Evolutionary conservation across 1,140 invertebrate genomes (phyloP).

Genomic region (Gonatopus flavifemur): DNA sequence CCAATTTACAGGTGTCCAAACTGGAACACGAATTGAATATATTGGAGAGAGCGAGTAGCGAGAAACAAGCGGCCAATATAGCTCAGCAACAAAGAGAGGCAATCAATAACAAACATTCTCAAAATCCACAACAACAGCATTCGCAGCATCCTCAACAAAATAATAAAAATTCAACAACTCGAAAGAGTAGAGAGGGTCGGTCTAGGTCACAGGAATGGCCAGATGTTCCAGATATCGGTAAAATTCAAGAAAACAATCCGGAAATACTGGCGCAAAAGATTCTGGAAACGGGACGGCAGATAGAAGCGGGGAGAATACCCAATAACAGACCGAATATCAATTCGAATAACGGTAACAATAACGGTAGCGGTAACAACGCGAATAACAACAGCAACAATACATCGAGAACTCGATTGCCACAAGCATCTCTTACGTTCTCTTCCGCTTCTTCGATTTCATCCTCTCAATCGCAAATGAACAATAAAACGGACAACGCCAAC

Average conservation of each 20-base stretch:
- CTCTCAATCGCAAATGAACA: conserved; percentile 47
- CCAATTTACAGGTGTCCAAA: conserved; percentile 60
- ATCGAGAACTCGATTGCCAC: conserved; percentile 46
- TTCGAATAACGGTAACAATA: conserved; percentile 10
- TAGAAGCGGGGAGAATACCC: conserved; percentile 75
- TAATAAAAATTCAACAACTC: conserved; percentile 44
- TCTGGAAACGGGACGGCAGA: conserved; percentile 82
- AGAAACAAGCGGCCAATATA: conserved; percentile 61
- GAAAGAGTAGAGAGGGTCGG: conserved; percentile 73
- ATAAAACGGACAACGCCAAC: conserved; percentile 38
- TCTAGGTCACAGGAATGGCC: conserved; percentile 87
- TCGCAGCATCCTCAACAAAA: conserved; percentile 33
- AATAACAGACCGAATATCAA: too few species aligned
- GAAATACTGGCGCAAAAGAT: conserved; percentile 88
- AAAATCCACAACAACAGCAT: conserved; percentile 37
- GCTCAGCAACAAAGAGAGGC: conserved; percentile 45
- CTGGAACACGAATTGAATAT: conserved; percentile 74
- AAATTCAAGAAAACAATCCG: conserved; percentile 89
- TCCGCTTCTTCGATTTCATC: conserved; percentile 29
- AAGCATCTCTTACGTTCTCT: conserved; percentile 48
- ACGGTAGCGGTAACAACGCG: too few species aligned
- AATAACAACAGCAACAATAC: conserved; percentile 18
- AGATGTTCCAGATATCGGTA: conserved; percentile 83
- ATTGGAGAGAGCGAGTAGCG: conserved; percentile 71
- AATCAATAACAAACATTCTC: conserved; percentile 29